phyloP scores from a whole-genome alignment of 2,113 vertebrate genomes.

The Varanus salvator region DNA sequence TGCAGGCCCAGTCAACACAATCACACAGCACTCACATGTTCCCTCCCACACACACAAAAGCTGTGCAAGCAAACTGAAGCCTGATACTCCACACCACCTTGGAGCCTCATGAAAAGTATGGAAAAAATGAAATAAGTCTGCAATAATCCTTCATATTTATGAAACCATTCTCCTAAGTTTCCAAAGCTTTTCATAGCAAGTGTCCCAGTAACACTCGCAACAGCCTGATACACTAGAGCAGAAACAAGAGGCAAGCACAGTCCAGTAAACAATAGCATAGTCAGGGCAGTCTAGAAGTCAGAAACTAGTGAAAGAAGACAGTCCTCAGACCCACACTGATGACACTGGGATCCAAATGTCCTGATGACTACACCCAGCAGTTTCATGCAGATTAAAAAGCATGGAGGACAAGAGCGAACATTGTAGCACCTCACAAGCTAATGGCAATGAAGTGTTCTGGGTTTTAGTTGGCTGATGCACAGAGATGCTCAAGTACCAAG shows the following conservation, averaged over 20 bases:
- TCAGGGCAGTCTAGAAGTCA: too few species aligned
- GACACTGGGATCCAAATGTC: too few species aligned
- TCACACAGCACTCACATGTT: conserved; percentile 23
- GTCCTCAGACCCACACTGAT: too few species aligned
- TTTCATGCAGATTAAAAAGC: too few species aligned
- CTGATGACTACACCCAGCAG: too few species aligned
- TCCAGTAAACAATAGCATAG: too few species aligned
- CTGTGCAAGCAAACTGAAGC: conserved; percentile 22
- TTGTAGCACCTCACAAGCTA: too few species aligned
- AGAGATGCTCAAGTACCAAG: not conserved
- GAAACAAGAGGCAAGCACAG: too few species aligned
- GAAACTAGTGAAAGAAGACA: too few species aligned
- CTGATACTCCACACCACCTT: conserved; percentile 16
- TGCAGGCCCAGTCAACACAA: conserved; percentile 44
- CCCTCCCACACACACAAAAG: not conserved
- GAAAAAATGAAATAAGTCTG: not conserved
- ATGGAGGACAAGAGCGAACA: too few species aligned
- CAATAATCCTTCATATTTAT: accelerated
- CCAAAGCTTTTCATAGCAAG: not conserved
- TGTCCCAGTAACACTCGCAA: not conserved
- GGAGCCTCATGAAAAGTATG: conserved; percentile 24
- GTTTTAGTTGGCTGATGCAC: not conserved
- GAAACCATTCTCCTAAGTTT: not conserved
- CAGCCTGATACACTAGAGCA: not conserved
- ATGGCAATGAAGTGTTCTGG: too few species aligned